Evolutionary conservation across 2,888 invertebrate species (phyloP).

Genomic region (Phengaris arion): DNA sequence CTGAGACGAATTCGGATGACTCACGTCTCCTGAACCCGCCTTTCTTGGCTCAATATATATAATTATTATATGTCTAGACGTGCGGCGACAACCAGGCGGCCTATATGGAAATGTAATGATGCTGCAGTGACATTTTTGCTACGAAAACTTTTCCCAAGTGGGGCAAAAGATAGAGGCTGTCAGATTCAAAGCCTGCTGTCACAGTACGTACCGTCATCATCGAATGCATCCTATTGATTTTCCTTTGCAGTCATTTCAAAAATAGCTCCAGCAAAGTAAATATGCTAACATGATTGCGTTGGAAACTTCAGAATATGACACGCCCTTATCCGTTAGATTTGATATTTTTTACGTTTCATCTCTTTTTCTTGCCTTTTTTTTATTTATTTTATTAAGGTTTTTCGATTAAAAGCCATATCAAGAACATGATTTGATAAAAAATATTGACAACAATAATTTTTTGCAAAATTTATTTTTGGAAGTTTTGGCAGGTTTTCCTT

Average conservation of each 20-base stretch:
- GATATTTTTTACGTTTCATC: not conserved
- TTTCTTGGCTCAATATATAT: conserved; percentile 68
- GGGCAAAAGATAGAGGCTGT: conserved; percentile 28
- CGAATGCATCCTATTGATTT: conserved; percentile 30
- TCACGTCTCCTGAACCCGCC: conserved; percentile 68
- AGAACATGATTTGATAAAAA: not conserved
- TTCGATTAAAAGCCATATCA: too few relatives aligned
- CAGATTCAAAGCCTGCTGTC: not conserved
- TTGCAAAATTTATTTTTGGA: not conserved
- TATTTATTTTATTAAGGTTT: not conserved
- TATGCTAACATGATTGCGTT: not conserved
- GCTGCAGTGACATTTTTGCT: conserved; percentile 50
- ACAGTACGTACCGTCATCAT: conserved; percentile 9
- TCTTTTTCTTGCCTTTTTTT: not conserved
- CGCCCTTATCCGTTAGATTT: conserved; percentile 24
- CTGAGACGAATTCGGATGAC: conserved; percentile 64
- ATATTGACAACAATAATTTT: not conserved
- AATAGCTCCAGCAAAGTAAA: conserved; percentile 25
- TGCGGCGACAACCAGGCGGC: conserved; percentile 68
- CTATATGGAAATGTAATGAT: conserved; percentile 59
- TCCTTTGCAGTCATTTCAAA: conserved; percentile 19
- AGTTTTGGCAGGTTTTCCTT: not conserved
- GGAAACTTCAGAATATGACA: conserved; percentile 23
- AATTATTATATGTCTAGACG: conserved; percentile 75
- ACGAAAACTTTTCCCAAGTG: conserved; percentile 36